These are phyloP conservation scores for Leucophora obtusa DNA, from an alignment of 2,888 invertebrate species.

Conservation along the genomic window DNA sequence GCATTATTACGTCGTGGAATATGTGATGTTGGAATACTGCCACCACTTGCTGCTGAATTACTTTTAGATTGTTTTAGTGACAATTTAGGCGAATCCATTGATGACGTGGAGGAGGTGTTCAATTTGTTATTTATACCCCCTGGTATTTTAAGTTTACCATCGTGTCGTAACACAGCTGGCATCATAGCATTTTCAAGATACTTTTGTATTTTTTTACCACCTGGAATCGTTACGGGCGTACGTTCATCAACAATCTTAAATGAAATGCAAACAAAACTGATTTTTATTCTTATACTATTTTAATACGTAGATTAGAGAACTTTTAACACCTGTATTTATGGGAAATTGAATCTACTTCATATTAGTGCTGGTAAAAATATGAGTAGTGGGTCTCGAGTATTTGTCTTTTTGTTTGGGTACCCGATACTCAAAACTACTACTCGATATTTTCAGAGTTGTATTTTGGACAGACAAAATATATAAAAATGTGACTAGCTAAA, in stretches of 20 bases:
- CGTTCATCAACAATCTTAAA: conserved; percentile 76
- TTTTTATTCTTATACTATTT: no score
- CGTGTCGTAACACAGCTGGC: conserved; percentile 76
- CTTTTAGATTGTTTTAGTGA: conserved; percentile 35
- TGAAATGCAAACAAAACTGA: background rate
- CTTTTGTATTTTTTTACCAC: conserved; percentile 75
- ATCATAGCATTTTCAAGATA: conserved; percentile 73
- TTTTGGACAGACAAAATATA: no score
- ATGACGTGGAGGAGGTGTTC: background rate
- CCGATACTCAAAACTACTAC: no score
- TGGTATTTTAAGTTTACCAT: conserved; percentile 75
- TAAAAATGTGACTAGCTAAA: no score
- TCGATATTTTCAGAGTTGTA: no score
- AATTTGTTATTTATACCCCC: conserved; percentile 30
- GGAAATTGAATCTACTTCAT: no score
- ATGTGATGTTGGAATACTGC: conserved; percentile 58
- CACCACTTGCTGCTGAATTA: conserved; percentile 11
- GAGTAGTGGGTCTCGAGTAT: no score
- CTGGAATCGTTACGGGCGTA: conserved; percentile 75
- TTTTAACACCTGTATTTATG: no score
- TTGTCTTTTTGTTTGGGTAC: no score
- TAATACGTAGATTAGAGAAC: no score
- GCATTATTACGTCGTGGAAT: conserved; percentile 65
- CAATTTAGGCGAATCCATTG: background rate
- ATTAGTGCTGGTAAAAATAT: no score